Evolutionary conservation across 2,113 vertebrate genomes (phyloP).

Genomic region (Copsychus sechellarum): DNA sequence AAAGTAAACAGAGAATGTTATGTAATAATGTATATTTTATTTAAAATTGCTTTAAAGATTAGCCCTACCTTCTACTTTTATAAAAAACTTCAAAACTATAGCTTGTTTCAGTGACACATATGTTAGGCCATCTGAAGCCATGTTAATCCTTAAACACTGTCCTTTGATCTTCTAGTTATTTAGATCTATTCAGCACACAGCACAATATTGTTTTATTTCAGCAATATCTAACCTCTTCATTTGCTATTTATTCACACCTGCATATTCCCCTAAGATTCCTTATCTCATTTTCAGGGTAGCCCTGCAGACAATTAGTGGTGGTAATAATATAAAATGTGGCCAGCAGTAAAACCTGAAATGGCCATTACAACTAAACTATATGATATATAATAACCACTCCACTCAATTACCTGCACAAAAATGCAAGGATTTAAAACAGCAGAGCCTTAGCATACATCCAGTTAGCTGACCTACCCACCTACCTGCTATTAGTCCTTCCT

Average conservation of each 20-base stretch:
- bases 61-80: background rate
- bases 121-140: background rate
- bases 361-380: conserved; percentile 50
- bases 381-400: conserved; percentile 52
- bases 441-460: conserved; percentile 3
- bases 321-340: conserved; percentile 55
- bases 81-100: background rate
- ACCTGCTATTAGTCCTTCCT: background rate
- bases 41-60: conserved; percentile 14
- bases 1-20: conserved; percentile 16
- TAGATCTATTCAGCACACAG: background rate
- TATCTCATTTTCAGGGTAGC: conserved; percentile 46
- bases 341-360: conserved; percentile 40
- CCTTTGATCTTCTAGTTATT: conserved; percentile 9
- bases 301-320: conserved; percentile 54
- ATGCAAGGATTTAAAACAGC: conserved; percentile 40
- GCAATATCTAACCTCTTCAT: conserved; percentile 8
- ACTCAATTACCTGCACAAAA: conserved; percentile 55
- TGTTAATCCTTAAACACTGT: background rate
- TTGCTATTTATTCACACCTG: conserved; percentile 35
- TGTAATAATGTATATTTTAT: conserved; percentile 21
- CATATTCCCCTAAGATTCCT: conserved; percentile 42
- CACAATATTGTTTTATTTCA: conserved; percentile 36
- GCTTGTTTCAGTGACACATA: background rate
- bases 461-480: conserved; percentile 25